Conservation (phyloP, 2,797 vertebrate genomes). For the Eulemur rubriventer region DNA sequence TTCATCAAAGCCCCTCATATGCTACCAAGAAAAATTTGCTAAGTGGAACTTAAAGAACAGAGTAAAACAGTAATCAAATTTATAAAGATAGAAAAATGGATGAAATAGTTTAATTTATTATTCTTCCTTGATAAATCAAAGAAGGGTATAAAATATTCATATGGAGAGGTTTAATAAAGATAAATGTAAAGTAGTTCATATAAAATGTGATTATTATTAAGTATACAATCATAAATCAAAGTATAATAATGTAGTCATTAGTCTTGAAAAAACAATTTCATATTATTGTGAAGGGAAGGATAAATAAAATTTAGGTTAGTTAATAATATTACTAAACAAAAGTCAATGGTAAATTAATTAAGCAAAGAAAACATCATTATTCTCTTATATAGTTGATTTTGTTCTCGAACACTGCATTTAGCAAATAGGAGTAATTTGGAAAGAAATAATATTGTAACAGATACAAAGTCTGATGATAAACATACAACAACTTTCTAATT, state of each 20-base stretch:
- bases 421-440: neutral
- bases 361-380: neutral
- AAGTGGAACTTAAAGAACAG: neutral
- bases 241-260: neutral
- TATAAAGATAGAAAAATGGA: neutral
- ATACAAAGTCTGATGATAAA: neutral
- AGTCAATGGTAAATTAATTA: neutral
- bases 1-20: neutral
- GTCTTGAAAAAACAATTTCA: neutral
- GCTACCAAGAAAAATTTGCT: neutral
- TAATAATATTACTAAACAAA: neutral
- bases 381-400: neutral
- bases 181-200: neutral
- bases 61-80: neutral
- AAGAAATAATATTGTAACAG: neutral
- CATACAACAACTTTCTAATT: neutral
- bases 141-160: neutral
- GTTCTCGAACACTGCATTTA: neutral
- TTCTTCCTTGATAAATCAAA: constrained; percentile 2
- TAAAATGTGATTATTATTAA: neutral
- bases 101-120: neutral
- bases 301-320: constrained; percentile 8
- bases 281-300: neutral
- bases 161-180: neutral
- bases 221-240: neutral